phyloP scores from a whole-genome alignment of 2,113 vertebrate genomes.

The Vulpes ferrilata region DNA sequence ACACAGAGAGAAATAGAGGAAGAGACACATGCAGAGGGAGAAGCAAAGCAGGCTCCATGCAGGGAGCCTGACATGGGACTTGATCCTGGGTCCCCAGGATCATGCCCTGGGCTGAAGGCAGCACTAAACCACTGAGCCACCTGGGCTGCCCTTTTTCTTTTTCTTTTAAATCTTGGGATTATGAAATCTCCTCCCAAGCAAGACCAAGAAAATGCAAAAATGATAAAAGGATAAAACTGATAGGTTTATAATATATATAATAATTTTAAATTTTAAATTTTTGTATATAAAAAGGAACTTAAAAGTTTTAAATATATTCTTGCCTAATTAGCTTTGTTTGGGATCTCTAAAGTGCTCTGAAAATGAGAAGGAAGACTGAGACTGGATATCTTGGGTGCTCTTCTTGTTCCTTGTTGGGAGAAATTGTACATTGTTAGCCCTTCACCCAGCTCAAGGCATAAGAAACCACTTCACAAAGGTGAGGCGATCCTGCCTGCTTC shows the following conservation, averaged over 20 bases:
- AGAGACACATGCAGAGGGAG: no score
- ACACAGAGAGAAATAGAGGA: no score
- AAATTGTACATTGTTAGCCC: not conserved
- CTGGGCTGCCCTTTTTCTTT: not conserved
- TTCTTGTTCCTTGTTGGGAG: not conserved
- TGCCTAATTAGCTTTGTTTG: not conserved
- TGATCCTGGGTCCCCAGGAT: no score
- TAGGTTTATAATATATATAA: not conserved
- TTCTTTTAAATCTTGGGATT: not conserved
- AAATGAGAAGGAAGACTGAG: not conserved
- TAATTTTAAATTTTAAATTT: not conserved
- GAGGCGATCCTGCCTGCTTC: not conserved
- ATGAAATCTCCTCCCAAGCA: constrained; percentile 28
- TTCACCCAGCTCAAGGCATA: not conserved
- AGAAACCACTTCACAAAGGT: not conserved
- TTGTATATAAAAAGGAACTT: not conserved
- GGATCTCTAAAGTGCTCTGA: not conserved
- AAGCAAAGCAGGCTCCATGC: no score
- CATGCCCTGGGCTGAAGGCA: no score
- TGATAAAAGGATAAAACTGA: not conserved
- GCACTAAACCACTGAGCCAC: no score
- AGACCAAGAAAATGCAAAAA: constrained; percentile 18
- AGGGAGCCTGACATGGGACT: no score
- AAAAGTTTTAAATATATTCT: not conserved
- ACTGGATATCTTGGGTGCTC: not conserved